phyloP scores from a whole-genome alignment of 2,888 invertebrate species.

The Euspilapteryx auroguttella region DNA sequence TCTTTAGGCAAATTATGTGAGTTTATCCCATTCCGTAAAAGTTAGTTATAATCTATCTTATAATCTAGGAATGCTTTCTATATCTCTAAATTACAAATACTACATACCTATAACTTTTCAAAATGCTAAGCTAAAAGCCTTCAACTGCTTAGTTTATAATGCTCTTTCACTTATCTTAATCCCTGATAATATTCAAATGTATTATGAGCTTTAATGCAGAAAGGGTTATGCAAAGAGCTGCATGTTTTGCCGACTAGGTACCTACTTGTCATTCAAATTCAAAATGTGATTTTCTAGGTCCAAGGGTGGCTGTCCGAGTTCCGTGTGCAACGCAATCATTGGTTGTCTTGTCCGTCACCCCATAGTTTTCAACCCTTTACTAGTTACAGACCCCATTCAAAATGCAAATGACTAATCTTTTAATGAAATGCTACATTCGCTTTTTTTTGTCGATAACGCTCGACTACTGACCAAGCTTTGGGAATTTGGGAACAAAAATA shows the following conservation, averaged over 20 bases:
- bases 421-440: slow-evolving; percentile 1
- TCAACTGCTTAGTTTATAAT: too few relatives aligned
- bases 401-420: slow-evolving; percentile 24
- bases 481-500: too few relatives aligned
- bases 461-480: too few relatives aligned
- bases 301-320: neutral
- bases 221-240: neutral
- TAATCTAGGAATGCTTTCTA: too few relatives aligned
- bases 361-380: slow-evolving; percentile 40
- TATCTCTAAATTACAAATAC: too few relatives aligned
- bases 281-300: neutral
- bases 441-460: slow-evolving; percentile 4
- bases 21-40: too few relatives aligned
- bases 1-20: too few relatives aligned
- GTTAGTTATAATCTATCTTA: too few relatives aligned
- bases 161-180: too few relatives aligned
- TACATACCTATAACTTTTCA: too few relatives aligned
- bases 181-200: neutral
- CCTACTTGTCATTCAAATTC: neutral
- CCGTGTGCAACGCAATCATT: slow-evolving; percentile 15
- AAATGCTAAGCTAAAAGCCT: too few relatives aligned
- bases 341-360: slow-evolving; percentile 34
- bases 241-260: neutral
- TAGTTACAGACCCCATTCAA: slow-evolving; percentile 32
- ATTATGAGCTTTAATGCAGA: neutral